These are phyloP conservation scores for Alethe castanea DNA, from an alignment of 2,113 vertebrate genomes.

Conservation along the genomic window DNA sequence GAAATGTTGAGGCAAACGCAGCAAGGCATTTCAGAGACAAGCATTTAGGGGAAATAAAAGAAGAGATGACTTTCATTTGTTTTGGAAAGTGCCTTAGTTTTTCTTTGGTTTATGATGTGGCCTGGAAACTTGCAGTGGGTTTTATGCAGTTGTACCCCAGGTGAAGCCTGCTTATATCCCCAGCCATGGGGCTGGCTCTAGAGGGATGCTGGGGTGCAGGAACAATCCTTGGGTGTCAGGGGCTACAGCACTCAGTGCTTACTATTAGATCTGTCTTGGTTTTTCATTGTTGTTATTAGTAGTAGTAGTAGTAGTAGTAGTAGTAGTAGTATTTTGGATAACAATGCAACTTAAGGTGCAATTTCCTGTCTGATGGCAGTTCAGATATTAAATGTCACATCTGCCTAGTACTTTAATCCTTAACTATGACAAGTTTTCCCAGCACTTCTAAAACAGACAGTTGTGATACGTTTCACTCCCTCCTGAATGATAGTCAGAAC, in stretches of 20 bases:
- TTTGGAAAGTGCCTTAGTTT: neutral
- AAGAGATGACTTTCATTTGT: neutral
- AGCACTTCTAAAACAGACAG: neutral
- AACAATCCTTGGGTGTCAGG: neutral
- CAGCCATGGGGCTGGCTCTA: fast-evolving
- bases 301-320: too few species aligned
- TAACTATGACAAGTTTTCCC: neutral
- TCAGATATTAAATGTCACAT: constrained; percentile 11
- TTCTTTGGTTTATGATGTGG: neutral
- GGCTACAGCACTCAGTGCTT: neutral
- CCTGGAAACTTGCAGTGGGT: neutral
- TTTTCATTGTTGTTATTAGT: neutral
- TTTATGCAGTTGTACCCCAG: fast-evolving
- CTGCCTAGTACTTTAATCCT: constrained; percentile 5
- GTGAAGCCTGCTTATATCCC: neutral
- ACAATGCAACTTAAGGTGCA: neutral
- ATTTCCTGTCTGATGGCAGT: neutral
- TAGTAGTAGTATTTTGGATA: neutral
- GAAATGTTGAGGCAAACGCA: neutral
- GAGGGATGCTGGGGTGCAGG: neutral
- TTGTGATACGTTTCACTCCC: neutral
- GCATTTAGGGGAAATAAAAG: neutral
- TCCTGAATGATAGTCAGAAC: neutral
- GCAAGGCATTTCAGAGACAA: neutral
- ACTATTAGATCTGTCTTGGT: neutral